These are phyloP conservation scores for Nebria brevicollis DNA, from an alignment of 2,888 invertebrate genomes.

Conservation along the genomic window DNA sequence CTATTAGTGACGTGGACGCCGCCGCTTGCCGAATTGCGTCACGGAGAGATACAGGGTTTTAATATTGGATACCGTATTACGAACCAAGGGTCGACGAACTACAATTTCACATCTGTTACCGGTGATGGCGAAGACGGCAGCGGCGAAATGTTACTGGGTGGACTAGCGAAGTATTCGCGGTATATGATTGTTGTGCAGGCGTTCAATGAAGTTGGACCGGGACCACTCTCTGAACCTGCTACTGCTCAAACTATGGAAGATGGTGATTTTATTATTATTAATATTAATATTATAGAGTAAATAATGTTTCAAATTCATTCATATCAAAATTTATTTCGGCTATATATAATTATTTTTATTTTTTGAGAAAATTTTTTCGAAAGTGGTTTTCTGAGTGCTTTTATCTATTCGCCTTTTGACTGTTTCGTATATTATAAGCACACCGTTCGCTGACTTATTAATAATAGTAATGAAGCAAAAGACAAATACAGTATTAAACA, in stretches of 20 bases:
- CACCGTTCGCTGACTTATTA: too few species aligned
- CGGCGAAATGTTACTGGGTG: slow-evolving; percentile 72
- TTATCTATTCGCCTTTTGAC: not conserved
- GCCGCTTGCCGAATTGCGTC: slow-evolving; percentile 73
- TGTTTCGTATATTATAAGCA: too few species aligned
- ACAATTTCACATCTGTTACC: slow-evolving; percentile 75
- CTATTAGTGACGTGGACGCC: slow-evolving; percentile 79
- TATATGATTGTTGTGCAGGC: slow-evolving; percentile 78
- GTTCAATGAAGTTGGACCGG: slow-evolving; percentile 79
- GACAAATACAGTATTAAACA: slow-evolving; percentile 3
- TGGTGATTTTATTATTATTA: slow-evolving; percentile 63
- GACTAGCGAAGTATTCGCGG: slow-evolving; percentile 72
- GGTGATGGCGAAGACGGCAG: slow-evolving; percentile 77
- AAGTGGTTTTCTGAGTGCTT: not conserved
- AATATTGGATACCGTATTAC: slow-evolving; percentile 74
- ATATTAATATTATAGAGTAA: not conserved
- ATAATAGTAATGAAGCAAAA: not conserved
- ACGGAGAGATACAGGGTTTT: slow-evolving; percentile 80
- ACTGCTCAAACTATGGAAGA: slow-evolving; percentile 79
- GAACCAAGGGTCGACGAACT: slow-evolving; percentile 66
- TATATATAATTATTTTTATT: not conserved
- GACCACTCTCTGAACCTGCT: slow-evolving; percentile 75
- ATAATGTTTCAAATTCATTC: not conserved
- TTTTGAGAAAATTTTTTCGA: not conserved
- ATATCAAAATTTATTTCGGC: not conserved